Conservation (phyloP, 1,140 invertebrate genomes). For the Trissolcus basalis region DNA sequence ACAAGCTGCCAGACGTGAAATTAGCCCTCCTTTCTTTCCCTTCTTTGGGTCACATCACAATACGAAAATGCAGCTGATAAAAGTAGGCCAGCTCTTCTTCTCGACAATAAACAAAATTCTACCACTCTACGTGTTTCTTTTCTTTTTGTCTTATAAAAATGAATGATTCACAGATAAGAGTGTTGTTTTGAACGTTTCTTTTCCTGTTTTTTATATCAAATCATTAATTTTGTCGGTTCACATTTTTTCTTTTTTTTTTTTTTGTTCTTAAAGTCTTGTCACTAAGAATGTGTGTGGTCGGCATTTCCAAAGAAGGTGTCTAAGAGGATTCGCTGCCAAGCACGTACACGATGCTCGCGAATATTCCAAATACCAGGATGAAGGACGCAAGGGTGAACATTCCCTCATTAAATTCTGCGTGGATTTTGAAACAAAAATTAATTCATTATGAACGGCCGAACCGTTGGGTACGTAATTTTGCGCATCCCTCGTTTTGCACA, state of each 20-base stretch:
- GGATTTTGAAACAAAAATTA: conserved; percentile 37
- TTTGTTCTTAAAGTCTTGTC: conserved; percentile 15
- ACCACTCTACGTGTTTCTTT: too few relatives aligned
- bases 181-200: background rate
- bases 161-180: too few relatives aligned
- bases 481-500: background rate
- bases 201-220: background rate
- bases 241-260: conserved; percentile 3
- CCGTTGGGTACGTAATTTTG: background rate
- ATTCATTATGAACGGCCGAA: conserved; percentile 12
- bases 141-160: too few relatives aligned
- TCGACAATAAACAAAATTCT: background rate
- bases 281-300: conserved; percentile 31
- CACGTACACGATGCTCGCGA: conserved; percentile 62
- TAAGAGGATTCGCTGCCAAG: conserved; percentile 60
- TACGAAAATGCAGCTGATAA: conserved; percentile 16
- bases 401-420: conserved; percentile 64
- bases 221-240: conserved; percentile 9
- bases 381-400: conserved; percentile 65
- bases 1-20: conserved; percentile 46
- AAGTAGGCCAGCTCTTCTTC: conserved; percentile 44
- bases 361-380: conserved; percentile 61
- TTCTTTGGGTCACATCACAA: conserved; percentile 8
- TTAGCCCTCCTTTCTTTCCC: conserved; percentile 32
- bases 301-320: conserved; percentile 41